Conservation (phyloP, 1,140 invertebrate species). For the Asobara japonica region DNA sequence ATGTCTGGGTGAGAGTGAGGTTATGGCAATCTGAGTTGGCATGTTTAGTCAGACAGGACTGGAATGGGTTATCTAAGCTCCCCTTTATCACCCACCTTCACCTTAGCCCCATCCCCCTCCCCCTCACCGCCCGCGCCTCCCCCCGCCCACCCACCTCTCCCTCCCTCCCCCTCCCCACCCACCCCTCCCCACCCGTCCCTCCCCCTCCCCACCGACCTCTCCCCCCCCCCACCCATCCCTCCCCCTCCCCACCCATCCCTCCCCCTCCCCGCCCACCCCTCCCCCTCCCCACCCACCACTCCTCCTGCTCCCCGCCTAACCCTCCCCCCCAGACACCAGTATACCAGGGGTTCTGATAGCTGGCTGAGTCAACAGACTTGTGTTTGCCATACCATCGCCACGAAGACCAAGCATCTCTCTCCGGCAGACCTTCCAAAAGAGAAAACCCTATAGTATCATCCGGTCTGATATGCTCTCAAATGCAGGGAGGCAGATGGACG, state of each 20-base stretch:
- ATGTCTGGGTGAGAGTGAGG: neutral
- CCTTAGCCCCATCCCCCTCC: neutral
- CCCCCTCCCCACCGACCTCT: neutral
- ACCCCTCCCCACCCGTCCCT: no score
- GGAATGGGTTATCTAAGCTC: constrained; percentile 24
- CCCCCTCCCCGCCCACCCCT: neutral
- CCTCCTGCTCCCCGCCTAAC: neutral
- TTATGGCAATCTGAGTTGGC: constrained; percentile 56
- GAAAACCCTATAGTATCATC: constrained; percentile 23
- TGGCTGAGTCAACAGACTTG: constrained; percentile 54
- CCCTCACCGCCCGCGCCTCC: no score
- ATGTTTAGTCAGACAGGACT: constrained; percentile 58
- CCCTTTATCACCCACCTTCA: neutral
- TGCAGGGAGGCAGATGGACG: constrained; percentile 14
- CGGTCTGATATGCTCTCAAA: constrained; percentile 30
- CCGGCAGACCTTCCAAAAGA: constrained; percentile 40
- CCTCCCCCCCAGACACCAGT: neutral
- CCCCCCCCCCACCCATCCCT: neutral
- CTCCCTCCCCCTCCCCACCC: neutral
- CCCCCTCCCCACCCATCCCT: neutral
- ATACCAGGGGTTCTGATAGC: constrained; percentile 49
- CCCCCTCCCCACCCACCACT: neutral
- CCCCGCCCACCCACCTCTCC: neutral
- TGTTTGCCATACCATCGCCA: constrained; percentile 52
- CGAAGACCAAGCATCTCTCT: constrained; percentile 42